A percentile compares a stretch with the other conserved stretches of the same genome.
phyloP scores from a whole-genome alignment of 2,113 vertebrate species.

The Ceyx cyanopectus region DNA sequence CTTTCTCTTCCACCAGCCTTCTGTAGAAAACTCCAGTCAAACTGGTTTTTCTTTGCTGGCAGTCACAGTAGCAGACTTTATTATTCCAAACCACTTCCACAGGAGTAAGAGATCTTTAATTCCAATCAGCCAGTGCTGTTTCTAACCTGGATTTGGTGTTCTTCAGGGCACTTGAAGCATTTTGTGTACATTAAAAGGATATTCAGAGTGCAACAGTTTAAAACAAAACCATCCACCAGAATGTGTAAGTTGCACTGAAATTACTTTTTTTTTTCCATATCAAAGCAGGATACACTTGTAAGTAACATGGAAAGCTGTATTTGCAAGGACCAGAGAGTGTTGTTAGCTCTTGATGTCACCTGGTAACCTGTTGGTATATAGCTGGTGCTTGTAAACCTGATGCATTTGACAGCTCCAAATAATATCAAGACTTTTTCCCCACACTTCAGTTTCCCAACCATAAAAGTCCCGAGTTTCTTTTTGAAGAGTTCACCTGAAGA shows the following conservation, averaged over 20 bases:
- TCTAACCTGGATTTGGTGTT: neutral
- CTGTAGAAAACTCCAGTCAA: constrained; percentile 35
- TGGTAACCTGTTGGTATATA: neutral
- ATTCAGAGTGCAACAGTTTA: neutral
- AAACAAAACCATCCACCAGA: neutral
- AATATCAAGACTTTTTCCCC: neutral
- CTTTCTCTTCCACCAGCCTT: neutral
- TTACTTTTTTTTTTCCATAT: neutral
- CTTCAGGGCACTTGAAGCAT: neutral
- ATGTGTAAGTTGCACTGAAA: neutral
- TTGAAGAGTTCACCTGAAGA: neutral
- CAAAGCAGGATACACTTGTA: neutral
- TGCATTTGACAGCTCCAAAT: neutral
- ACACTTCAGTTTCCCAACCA: neutral
- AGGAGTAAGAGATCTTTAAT: neutral
- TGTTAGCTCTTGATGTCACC: neutral
- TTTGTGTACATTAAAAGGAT: neutral
- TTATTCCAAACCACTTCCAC: constrained; percentile 11
- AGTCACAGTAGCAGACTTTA: neutral
- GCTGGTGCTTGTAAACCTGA: neutral
- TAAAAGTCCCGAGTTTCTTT: neutral
- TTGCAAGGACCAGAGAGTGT: neutral
- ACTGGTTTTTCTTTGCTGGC: constrained; percentile 53
- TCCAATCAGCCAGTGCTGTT: neutral
- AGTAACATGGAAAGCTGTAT: neutral